Percentiles rank a stretch among this genome's conserved stretches.
Conservation (phyloP, 23 tunicate genomes). For the Phallusia fumigata region DNA sequence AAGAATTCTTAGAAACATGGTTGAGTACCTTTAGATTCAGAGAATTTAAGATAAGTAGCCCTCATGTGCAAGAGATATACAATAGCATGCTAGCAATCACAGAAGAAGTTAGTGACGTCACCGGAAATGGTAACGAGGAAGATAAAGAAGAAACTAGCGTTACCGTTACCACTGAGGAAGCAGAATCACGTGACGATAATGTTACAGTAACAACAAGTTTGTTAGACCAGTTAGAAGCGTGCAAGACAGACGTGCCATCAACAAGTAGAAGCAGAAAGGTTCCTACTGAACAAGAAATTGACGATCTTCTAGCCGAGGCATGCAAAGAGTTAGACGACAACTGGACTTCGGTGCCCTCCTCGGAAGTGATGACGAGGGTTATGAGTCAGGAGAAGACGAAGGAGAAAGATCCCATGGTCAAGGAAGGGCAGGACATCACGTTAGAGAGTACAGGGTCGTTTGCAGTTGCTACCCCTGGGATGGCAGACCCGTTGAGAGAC, state of each 20-base stretch:
- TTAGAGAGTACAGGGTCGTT: background rate
- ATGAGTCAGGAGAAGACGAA: background rate
- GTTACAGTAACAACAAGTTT: slow-evolving; percentile 12
- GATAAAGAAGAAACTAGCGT: background rate
- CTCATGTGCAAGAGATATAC: background rate
- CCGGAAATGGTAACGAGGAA: slow-evolving; percentile 5
- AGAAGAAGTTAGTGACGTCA: slow-evolving; percentile 1
- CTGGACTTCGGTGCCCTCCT: background rate
- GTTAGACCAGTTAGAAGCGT: background rate
- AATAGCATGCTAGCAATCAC: background rate
- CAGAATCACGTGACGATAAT: too few relatives aligned
- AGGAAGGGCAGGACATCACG: background rate
- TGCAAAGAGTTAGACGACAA: slow-evolving; percentile 8
- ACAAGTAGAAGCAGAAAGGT: background rate
- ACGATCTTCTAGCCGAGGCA: background rate
- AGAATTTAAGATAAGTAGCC: background rate
- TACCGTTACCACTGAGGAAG: background rate
- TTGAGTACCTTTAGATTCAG: background rate
- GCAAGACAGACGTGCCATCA: background rate
- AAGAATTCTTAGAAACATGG: slow-evolving; percentile 8
- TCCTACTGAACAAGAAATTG: background rate
- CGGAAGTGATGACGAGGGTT: background rate
- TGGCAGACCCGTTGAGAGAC: background rate
- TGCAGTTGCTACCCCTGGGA: background rate
- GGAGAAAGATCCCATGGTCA: too few relatives aligned